These are phyloP conservation scores for Polyploca ridens DNA, from an alignment of 2,888 invertebrate genomes.

Conservation along the genomic window DNA sequence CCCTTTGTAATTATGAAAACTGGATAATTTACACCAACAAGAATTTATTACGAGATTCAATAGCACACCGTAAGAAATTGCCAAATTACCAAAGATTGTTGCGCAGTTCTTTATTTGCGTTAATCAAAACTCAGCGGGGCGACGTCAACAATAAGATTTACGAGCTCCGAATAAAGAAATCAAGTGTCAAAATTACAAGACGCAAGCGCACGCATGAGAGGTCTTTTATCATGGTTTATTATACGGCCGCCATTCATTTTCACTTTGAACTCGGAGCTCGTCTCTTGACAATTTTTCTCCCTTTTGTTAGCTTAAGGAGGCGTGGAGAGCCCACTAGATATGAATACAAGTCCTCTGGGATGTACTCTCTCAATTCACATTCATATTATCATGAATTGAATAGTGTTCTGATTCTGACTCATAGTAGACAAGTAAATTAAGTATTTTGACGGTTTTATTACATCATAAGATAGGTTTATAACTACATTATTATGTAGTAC, in stretches of 20 bases:
- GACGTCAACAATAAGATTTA: constrained; percentile 51
- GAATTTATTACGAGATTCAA: constrained; percentile 25
- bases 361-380: constrained; percentile 46
- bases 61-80: constrained; percentile 29
- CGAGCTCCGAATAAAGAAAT: constrained; percentile 71
- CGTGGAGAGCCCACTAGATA: constrained; percentile 51
- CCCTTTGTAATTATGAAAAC: constrained; percentile 4
- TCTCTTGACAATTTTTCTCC: constrained; percentile 66
- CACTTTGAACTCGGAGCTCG: constrained; percentile 60
- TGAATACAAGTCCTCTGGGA: constrained; percentile 55
- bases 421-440: not conserved
- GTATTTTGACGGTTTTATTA: not conserved
- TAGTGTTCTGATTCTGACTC: constrained; percentile 15
- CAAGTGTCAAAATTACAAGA: constrained; percentile 71
- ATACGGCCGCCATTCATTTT: constrained; percentile 61
- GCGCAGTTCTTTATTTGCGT: constrained; percentile 28
- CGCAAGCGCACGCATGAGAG: constrained; percentile 46
- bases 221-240: constrained; percentile 62
- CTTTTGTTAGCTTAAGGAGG: constrained; percentile 61
- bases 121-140: constrained; percentile 45
- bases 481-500: too few species aligned
- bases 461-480: too few species aligned
- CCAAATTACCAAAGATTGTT: constrained; percentile 26
- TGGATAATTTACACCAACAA: constrained; percentile 22
- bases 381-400: constrained; percentile 32